Evolutionary conservation across 2,113 vertebrate species (phyloP).

Genomic region (Grallaria varia): DNA sequence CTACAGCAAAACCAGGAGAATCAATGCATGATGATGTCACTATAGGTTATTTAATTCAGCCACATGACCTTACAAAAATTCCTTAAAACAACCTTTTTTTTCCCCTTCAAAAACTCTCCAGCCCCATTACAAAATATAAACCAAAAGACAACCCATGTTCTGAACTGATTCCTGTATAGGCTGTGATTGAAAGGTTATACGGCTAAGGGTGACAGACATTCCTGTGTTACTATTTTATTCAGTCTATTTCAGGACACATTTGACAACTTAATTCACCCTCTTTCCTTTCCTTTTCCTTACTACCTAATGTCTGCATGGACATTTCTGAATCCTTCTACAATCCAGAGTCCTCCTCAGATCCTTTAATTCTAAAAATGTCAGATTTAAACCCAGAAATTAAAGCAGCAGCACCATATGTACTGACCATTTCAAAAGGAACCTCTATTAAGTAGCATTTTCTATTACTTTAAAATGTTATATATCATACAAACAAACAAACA

Average conservation of each 20-base stretch:
- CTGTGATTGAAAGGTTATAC: background rate
- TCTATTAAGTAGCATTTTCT: background rate
- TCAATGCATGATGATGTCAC: background rate
- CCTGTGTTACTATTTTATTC: background rate
- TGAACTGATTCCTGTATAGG: background rate
- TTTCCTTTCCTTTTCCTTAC: background rate
- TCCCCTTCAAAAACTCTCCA: background rate
- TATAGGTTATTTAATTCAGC: background rate
- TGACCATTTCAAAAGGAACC: background rate
- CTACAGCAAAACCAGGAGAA: background rate
- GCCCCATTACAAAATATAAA: background rate
- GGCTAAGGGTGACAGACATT: background rate
- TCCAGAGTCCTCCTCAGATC: background rate
- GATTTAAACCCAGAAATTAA: background rate
- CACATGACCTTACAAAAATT: background rate
- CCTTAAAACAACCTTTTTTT: background rate
- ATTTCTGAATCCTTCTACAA: background rate
- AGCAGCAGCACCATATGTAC: accelerated
- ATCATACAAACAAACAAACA: background rate
- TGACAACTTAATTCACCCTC: background rate
- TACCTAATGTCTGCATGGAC: accelerated
- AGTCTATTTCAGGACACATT: background rate
- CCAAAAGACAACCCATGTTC: background rate
- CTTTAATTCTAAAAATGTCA: background rate
- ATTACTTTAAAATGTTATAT: background rate